Evolutionary conservation across 2,888 invertebrate species (phyloP).

Genomic region (Noctua janthe): DNA sequence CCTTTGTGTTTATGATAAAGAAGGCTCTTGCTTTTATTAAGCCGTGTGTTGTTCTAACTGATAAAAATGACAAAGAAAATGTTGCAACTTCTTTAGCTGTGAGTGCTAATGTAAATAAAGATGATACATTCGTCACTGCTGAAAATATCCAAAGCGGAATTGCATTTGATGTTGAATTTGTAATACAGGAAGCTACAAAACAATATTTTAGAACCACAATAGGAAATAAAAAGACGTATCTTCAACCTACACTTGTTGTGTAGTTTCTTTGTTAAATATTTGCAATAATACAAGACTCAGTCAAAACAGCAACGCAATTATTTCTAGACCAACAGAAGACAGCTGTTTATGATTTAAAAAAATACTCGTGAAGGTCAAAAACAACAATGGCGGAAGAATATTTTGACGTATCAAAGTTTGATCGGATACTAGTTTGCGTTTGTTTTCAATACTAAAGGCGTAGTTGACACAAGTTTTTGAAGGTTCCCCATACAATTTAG

Average conservation of each 20-base stretch:
- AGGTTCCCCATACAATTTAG: background rate
- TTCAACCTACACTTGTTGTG: slow-evolving; percentile 5
- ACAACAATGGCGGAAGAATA: slow-evolving; percentile 11
- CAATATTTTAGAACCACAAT: background rate
- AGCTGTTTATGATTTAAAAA: slow-evolving; percentile 9
- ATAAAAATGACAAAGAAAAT: slow-evolving; percentile 48
- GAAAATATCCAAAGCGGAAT: background rate
- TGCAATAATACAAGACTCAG: slow-evolving; percentile 17
- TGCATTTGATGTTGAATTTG: background rate
- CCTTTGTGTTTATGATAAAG: slow-evolving; percentile 61
- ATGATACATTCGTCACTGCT: background rate
- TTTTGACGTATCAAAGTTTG: slow-evolving; percentile 22
- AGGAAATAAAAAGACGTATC: slow-evolving; percentile 16
- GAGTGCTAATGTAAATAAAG: background rate
- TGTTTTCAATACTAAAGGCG: slow-evolving; percentile 20
- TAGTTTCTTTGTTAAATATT: slow-evolving; percentile 37
- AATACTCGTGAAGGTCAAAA: slow-evolving; percentile 20
- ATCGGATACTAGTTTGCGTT: slow-evolving; percentile 18
- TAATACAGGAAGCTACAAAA: background rate
- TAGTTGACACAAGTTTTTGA: slow-evolving; percentile 10
- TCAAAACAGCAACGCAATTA: slow-evolving; percentile 16
- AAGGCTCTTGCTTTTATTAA: slow-evolving; percentile 24
- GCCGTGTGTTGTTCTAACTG: slow-evolving; percentile 25
- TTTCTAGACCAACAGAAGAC: slow-evolving; percentile 28
- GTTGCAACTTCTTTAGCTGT: background rate